These are phyloP conservation scores for Petrocephalus schoutedeni DNA, from an alignment of 2,797 vertebrate genomes.

Conservation along the genomic window DNA sequence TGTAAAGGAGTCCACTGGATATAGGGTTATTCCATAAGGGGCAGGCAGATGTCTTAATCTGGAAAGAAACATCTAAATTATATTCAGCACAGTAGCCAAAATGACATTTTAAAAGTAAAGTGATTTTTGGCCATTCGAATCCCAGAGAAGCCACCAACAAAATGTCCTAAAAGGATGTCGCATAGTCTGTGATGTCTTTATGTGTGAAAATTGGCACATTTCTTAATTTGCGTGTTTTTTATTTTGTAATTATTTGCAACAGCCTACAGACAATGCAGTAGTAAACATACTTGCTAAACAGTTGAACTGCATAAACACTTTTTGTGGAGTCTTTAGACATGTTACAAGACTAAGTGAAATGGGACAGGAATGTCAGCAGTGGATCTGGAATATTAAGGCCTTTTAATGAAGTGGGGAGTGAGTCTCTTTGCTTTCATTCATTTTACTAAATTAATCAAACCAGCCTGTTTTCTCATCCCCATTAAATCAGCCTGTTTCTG, in stretches of 20 bases:
- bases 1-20: slow-evolving; percentile 6
- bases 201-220: neutral
- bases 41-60: neutral
- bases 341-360: slow-evolving; percentile 6
- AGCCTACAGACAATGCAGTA: neutral
- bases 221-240: neutral
- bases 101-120: neutral
- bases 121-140: neutral
- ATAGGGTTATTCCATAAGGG: neutral
- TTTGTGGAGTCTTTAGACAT: slow-evolving; percentile 6
- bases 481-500: slow-evolving; percentile 3
- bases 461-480: neutral
- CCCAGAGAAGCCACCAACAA: neutral
- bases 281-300: neutral
- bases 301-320: neutral
- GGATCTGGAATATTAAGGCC: neutral
- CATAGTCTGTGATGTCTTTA: neutral
- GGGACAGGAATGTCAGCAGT: neutral
- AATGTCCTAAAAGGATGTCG: neutral
- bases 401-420: neutral
- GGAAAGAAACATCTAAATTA: neutral
- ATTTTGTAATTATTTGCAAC: neutral
- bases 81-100: neutral
- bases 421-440: neutral
- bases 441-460: slow-evolving; percentile 10